Conservation (phyloP, 2,888 invertebrate species). For the Pheosia gnoma region DNA sequence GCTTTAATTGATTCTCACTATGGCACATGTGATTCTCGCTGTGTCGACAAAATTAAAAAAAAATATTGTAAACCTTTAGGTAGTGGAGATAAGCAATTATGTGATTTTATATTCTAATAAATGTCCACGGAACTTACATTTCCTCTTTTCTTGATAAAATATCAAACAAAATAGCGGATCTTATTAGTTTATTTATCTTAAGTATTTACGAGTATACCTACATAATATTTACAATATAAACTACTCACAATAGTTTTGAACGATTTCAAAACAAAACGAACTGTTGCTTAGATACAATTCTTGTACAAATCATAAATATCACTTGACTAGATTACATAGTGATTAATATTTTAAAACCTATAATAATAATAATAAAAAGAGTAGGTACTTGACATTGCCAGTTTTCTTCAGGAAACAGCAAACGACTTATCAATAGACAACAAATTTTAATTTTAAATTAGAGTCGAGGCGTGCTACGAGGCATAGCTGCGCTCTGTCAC, state of each 20-base stretch:
- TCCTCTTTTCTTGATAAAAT: slow-evolving; percentile 6
- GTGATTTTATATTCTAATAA: slow-evolving; percentile 58
- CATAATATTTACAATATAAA: background rate
- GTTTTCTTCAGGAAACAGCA: slow-evolving; percentile 15
- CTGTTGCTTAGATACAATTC: slow-evolving; percentile 7
- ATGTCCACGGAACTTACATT: slow-evolving; percentile 31
- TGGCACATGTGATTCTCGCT: background rate
- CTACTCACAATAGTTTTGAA: background rate
- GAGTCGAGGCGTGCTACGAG: slow-evolving; percentile 39
- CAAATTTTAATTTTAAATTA: background rate
- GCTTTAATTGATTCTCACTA: background rate
- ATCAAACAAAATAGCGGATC: slow-evolving; percentile 29
- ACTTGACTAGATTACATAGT: slow-evolving; percentile 44
- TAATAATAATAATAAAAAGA: slow-evolving; percentile 24
- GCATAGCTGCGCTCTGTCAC: slow-evolving; percentile 75
- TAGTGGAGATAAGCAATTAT: slow-evolving; percentile 53
- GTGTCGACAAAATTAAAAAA: slow-evolving; percentile 13
- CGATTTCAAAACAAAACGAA: slow-evolving; percentile 7
- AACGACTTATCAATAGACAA: background rate
- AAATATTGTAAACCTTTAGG: slow-evolving; percentile 52
- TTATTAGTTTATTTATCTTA: slow-evolving; percentile 40
- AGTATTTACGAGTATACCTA: background rate
- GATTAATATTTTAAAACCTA: slow-evolving; percentile 20
- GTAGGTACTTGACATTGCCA: slow-evolving; percentile 25
- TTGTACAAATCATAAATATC: slow-evolving; percentile 18